Conservation (phyloP, 1,140 invertebrate genomes). For the Aphis gossypii region DNA sequence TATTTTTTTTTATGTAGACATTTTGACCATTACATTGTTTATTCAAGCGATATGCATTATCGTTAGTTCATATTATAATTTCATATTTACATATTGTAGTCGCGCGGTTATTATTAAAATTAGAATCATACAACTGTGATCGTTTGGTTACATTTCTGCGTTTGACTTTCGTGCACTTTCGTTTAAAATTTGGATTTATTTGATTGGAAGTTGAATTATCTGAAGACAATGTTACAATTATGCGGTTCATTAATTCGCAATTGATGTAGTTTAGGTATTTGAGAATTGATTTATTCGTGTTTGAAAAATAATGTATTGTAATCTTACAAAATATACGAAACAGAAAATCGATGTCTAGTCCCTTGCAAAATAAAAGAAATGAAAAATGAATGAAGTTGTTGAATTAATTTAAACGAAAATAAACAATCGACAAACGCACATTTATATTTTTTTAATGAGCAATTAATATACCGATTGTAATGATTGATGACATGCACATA, state of each 20-base stretch:
- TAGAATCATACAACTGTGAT: background rate
- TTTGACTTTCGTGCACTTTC: background rate
- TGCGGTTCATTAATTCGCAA: conserved; percentile 3
- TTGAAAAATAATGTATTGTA: conserved; percentile 12
- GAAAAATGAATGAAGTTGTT: background rate
- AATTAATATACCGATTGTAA: background rate
- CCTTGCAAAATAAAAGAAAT: background rate
- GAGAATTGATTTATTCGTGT: background rate
- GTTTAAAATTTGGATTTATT: conserved; percentile 2
- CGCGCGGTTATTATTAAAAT: background rate
- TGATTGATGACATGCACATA: background rate
- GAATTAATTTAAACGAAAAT: background rate
- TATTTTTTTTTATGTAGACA: background rate
- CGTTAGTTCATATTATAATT: background rate
- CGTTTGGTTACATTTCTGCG: background rate
- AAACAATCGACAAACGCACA: background rate
- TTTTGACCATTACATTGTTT: background rate
- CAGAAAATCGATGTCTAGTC: background rate
- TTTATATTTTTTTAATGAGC: background rate
- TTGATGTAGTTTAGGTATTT: background rate
- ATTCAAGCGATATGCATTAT: background rate
- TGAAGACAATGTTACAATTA: background rate
- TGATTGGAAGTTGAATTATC: conserved; percentile 14
- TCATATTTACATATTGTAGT: background rate
- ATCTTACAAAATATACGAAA: background rate